Base-by-base conservation (phyloP, 2,113 vertebrate species). In the Xiphophorus couchianus region DNA sequence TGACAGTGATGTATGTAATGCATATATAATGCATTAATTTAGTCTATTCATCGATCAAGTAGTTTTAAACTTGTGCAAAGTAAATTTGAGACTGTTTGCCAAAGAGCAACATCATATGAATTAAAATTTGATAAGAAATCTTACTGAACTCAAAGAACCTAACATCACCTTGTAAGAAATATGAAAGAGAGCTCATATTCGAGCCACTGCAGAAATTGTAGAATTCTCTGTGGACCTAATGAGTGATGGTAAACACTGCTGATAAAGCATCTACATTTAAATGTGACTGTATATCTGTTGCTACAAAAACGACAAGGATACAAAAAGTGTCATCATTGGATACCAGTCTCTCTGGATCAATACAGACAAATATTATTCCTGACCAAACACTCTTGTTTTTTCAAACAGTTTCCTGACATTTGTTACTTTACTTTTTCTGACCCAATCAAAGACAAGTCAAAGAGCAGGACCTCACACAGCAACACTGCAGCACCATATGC, bases 191-290 rank as follows among this genome's bases (percentile, higher is more conserved):
- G 17, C 35, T 58, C 66, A 66, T 61, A 76, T 25, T 70, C 22
- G 73, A 33, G 66, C 22, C 69, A 31, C n/a, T 31, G 33, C 37
- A 69, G 73, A 71, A 66, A 80, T 82, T 84, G 80, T 7, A 48
- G 31, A 60, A 62, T 42, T 27, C 84, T 84, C 74, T 67, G 70
- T 60, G 83, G 85, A 75, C 54, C 28, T 69, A 60, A 78, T 77
- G 73, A 77, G 73, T 79, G 72, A 39, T 71, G 31, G 71, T 74
- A 76, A 89, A 85, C 63, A 88, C 64, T 69, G 74, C 71, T 73
- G 70, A 89, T 74, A 86, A 76, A 78, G 84, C 81, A 84, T 80
- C 63, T 75, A 78, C 80, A 84, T 76, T 37, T 58, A 73, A 64
- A 61, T 70, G 66, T 62, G 31, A 69, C 6, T 66, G 11, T 66